Conservation (phyloP, 2,797 vertebrate species). For the Acanthis flammea region DNA sequence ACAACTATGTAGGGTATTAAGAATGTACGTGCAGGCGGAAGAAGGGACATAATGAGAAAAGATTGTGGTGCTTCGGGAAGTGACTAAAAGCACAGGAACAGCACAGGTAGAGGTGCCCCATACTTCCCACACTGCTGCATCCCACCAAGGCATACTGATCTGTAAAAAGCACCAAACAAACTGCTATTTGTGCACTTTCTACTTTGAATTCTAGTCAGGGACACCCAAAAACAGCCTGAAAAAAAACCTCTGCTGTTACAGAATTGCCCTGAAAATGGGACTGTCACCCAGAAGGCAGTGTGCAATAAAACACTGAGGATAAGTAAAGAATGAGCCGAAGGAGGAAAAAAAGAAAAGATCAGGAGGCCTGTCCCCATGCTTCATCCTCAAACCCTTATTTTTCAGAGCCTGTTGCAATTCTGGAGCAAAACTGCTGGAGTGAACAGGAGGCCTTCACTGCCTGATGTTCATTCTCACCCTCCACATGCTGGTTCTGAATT, state of each 20-base stretch:
- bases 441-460: background rate
- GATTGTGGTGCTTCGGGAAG: background rate
- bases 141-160: background rate
- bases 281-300: background rate
- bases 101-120: fast-evolving
- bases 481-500: background rate
- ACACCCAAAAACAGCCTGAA: background rate
- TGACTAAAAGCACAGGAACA: background rate
- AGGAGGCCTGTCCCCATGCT: background rate
- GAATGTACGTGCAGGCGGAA: fast-evolving
- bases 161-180: background rate
- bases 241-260: background rate
- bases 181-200: background rate
- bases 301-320: background rate
- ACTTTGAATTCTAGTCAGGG: background rate
- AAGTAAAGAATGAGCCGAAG: background rate
- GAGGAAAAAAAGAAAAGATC: background rate
- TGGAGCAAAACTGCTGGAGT: background rate
- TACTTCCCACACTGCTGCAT: background rate
- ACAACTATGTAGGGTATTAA: background rate
- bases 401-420: background rate
- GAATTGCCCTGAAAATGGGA: background rate
- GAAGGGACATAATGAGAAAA: background rate
- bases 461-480: background rate
- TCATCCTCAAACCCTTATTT: background rate